A percentile compares a stretch with the other conserved stretches of the same genome.
phyloP scores from a whole-genome alignment of 2,797 vertebrate genomes.

The Rhadinocentrus ornatus region DNA sequence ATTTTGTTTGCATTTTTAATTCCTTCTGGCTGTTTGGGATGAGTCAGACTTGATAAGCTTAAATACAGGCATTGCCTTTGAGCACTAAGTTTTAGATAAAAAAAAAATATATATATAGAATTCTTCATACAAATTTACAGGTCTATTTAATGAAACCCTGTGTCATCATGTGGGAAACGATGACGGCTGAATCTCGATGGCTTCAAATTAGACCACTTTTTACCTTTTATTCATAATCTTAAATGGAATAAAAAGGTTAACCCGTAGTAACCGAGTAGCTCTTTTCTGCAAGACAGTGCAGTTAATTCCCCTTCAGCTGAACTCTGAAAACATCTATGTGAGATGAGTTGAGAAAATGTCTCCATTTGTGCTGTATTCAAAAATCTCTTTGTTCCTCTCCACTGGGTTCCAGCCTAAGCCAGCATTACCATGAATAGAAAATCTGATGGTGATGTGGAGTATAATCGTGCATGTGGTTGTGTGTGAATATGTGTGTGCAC shows the following conservation, averaged over 20 bases:
- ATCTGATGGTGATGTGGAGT: constrained; percentile 53
- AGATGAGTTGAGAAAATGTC: constrained; percentile 64
- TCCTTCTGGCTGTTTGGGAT: neutral
- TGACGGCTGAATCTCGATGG: constrained; percentile 6
- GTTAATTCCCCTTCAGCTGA: constrained; percentile 64
- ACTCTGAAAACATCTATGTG: constrained; percentile 48
- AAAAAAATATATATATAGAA: neutral
- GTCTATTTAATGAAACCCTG: neutral
- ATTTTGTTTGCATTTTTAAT: neutral
- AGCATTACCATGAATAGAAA: constrained; percentile 64
- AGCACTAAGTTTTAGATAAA: neutral
- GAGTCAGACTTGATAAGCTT: neutral
- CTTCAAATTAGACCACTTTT: constrained; percentile 21
- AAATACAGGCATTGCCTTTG: neutral
- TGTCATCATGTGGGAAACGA: neutral
- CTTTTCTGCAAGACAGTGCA: constrained; percentile 40
- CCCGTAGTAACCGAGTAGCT: constrained; percentile 44
- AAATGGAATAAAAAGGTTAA: constrained; percentile 1
- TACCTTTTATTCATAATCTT: constrained; percentile 10
- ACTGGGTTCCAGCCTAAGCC: constrained; percentile 54
- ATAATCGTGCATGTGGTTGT: constrained; percentile 22
- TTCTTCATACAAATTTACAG: neutral
- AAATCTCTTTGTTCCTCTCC: constrained; percentile 69
- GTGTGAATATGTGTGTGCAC: neutral
- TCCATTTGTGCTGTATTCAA: constrained; percentile 65